phyloP scores from a whole-genome alignment of 2,113 vertebrate species.

The Xiphophorus couchianus region DNA sequence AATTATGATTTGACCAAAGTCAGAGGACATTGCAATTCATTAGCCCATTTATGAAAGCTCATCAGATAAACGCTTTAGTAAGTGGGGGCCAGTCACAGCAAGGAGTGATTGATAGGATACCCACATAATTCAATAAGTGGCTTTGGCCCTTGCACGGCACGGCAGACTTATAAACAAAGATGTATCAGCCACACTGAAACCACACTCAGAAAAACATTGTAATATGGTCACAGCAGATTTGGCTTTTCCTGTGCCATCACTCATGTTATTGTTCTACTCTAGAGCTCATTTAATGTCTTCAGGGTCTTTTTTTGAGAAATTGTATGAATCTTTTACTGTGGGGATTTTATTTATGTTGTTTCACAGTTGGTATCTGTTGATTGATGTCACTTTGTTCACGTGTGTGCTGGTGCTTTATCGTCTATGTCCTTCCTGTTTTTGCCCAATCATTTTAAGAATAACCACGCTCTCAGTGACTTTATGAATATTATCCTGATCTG shows the following conservation, averaged over 20 bases:
- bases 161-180: slow-evolving; percentile 46
- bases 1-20: slow-evolving; percentile 66
- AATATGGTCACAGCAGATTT: slow-evolving; percentile 16
- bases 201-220: slow-evolving; percentile 22
- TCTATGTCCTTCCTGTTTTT: slow-evolving; percentile 34
- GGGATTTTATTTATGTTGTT: slow-evolving; percentile 38
- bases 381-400: slow-evolving; percentile 51
- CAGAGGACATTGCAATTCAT: slow-evolving; percentile 63
- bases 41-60: slow-evolving; percentile 65
- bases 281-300: slow-evolving; percentile 21
- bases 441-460: slow-evolving; percentile 68
- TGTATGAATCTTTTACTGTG: slow-evolving; percentile 27
- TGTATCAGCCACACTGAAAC: slow-evolving; percentile 26
- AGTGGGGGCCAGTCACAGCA: slow-evolving; percentile 59
- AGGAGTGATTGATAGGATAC: slow-evolving; percentile 65
- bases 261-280: background rate
- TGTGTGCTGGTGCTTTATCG: background rate
- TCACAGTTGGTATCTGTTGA: slow-evolving; percentile 46
- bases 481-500: slow-evolving; percentile 69
- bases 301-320: slow-evolving; percentile 22
- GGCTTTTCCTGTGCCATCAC: slow-evolving; percentile 2
- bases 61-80: slow-evolving; percentile 70
- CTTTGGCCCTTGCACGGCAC: slow-evolving; percentile 40
- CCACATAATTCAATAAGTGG: slow-evolving; percentile 65
- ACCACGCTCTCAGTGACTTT: slow-evolving; percentile 60